Conservation (phyloP, 2,113 vertebrate species). For the Sus scrofa region T2T-Sscrofa CM000812.6:162668001-162668500, state of each 20-base stretch:
- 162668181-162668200: not conserved
- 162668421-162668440: fast-evolving
- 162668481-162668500: not conserved
- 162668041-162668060: not conserved
- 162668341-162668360: not conserved
- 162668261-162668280: not conserved
- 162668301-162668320: not conserved
- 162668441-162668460: not conserved
- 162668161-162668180: not conserved
- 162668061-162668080: not conserved
- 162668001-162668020: not conserved
- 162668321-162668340: not conserved
- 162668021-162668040: not conserved
- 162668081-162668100: not conserved
- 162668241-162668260: not conserved
- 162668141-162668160: not conserved
- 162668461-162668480: not conserved
- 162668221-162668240: not conserved
- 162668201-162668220: fast-evolving
- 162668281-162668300: not conserved
- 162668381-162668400: not conserved
- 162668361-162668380: not conserved
- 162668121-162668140: not conserved
- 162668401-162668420: not conserved
- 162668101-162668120: not conserved